Evolutionary conservation across 2,113 vertebrate genomes (phyloP), one percentile per base, ranked within the genome.

Genomic region (Rhinoderma darwinii): DNA sequence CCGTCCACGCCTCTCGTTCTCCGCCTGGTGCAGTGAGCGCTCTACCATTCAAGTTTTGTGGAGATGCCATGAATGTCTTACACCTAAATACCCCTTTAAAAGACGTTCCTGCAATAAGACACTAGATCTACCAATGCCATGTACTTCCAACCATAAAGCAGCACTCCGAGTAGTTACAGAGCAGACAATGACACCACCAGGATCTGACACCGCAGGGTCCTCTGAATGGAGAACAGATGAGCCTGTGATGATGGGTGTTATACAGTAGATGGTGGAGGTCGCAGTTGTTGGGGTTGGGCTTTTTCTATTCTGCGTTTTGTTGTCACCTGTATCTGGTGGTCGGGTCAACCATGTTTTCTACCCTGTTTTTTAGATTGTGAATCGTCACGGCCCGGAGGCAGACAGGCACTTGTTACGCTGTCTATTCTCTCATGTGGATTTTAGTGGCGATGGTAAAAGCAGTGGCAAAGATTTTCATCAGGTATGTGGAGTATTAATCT

Each of bases 371-470:
- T 88, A 99, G 98, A 99, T 99, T 97, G 98, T 99, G 91, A 99
- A 97, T 95, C 96, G 96, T 96, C 98, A 99, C 98, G 98, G 98
- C 92, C 98, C 98, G 88, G 98, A 99, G 96, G 98, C 98, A 98
- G 98, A 99, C 96, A 98, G 98, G 95, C 98, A 99, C 96, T 96
- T 99, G 93, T 93, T 99, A 95, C 98, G 98, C 97, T 99, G 98
- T 96, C 98, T 99, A 95, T 99, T 99, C 96, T 99, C 98, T 89
- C 98, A 99, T 95, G 98, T 99, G 96, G 98, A 99, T 98, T 99
- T 99, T 91, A 99, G 98, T 99, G 98, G 98, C 97, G 98, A 99
- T 99, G 98, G 98, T 99, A 99, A 99, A 99, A 99, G 98, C 94
- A 99, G 98, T 94, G 98, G 98, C 93, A 99, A 99, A 95, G 98